Evolutionary conservation across 1,140 invertebrate species (phyloP), one percentile per base, ranked within the genome.

Genomic region (Anadara kagoshimensis): DNA sequence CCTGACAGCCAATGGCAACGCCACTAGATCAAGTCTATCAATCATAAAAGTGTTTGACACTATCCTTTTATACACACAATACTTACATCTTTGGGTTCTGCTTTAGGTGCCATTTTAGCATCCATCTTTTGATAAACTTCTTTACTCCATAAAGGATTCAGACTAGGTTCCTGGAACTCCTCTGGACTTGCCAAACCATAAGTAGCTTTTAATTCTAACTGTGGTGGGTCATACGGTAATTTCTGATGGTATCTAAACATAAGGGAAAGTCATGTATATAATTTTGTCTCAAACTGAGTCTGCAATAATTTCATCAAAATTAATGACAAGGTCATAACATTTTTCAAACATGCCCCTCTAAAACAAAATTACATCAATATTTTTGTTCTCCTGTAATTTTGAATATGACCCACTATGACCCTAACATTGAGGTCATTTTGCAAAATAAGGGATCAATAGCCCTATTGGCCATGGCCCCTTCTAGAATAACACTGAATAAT

Each of bases 171-270:
- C 68, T 86, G 85, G 84, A 92, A 94, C 57, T 92, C 90, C 77
- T 93, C 93, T 41, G 93, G 92, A 73, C 91, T 92, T 4, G 93
- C 93, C 41, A 94, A 85, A 59, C 93, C 93, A 86, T 93, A 93
- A 2, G 92, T 93, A 47, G 93, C 92, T 87, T 93, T 90, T n/a
- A 91, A 85, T 81, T 93, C 92, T 43, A 94, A 85, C 44, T 86
- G 75, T 57, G 93, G 93, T 70, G 91, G 85, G 74, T 93, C 93
- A 77, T 86, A 89, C 1, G 93, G 92, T 77, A 94, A 89, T 82
- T 91, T 92, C 80, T 94, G 91, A 82, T 94, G 93, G 80, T 93
- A 94, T 79, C 93, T 93, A 76, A 29, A 62, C 54, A 18, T 57
- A 26, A 26, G 5, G 43, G 14, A 57, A 8, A 41, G 24, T 14